phyloP scores from a whole-genome alignment of 2,888 invertebrate species.

The Gastracanthus pulcherrimus region DNA sequence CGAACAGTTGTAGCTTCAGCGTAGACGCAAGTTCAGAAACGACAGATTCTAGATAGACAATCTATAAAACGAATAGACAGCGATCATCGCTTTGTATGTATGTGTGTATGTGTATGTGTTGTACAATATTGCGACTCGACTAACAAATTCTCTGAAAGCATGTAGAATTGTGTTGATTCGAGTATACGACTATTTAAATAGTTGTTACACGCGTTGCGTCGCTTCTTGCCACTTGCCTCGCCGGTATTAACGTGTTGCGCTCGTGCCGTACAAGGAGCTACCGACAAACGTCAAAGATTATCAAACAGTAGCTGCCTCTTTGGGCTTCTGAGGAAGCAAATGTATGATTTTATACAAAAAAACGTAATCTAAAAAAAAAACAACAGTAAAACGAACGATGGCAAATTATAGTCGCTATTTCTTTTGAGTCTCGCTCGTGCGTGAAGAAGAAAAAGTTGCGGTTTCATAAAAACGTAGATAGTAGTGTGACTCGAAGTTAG shows the following conservation, averaged over 20 bases:
- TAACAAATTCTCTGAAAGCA: constrained; percentile 50
- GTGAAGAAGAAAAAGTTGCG: not conserved
- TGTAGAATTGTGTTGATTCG: constrained; percentile 27
- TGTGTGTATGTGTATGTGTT: constrained; percentile 35
- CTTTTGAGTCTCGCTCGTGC: constrained; percentile 12
- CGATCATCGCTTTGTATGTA: constrained; percentile 40
- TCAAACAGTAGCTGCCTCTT: constrained; percentile 32
- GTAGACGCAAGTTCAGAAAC: constrained; percentile 29
- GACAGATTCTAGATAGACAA: constrained; percentile 46
- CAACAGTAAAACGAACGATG: constrained; percentile 27
- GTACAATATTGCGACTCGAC: constrained; percentile 57
- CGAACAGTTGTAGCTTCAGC: constrained; percentile 45
- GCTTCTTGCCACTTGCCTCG: constrained; percentile 9
- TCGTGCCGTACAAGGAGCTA: constrained; percentile 25
- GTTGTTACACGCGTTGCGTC: constrained; percentile 17
- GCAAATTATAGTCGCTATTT: constrained; percentile 23
- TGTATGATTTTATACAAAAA: not conserved
- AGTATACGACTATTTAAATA: constrained; percentile 41
- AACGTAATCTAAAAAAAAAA: not conserved
- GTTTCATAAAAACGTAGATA: constrained; percentile 14
- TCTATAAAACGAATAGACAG: constrained; percentile 61
- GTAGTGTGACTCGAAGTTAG: constrained; percentile 31
- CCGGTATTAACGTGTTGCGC: not conserved
- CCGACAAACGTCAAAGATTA: constrained; percentile 25
- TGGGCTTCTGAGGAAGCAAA: constrained; percentile 34